A percentile compares a stretch with the other conserved stretches of the same genome.
These are phyloP conservation scores for Eremophila alpestris DNA, from an alignment of 2,797 vertebrate genomes.

Conservation along the genomic window DNA sequence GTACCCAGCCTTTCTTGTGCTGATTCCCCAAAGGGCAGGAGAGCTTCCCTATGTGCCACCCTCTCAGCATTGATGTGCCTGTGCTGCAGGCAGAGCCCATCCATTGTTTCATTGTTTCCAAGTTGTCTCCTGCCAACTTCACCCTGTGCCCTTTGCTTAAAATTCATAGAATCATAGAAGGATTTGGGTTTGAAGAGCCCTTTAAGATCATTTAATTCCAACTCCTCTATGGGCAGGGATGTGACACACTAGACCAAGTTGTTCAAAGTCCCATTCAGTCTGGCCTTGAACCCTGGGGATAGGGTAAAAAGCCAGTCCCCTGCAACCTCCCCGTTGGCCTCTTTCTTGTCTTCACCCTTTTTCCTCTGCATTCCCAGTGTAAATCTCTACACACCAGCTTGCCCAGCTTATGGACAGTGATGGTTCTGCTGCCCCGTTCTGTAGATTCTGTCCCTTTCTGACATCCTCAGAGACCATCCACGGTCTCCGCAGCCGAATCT, in stretches of 20 bases:
- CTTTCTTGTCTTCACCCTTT: not conserved
- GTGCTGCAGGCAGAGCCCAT: not conserved
- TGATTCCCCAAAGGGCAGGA: not conserved
- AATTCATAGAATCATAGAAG: not conserved
- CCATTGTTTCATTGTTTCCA: not conserved
- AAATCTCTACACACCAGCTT: not conserved
- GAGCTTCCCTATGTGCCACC: accelerated
- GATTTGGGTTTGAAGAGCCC: not conserved
- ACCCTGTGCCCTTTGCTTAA: not conserved
- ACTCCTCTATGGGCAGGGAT: accelerated
- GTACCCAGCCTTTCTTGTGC: not conserved
- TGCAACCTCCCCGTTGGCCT: not conserved
- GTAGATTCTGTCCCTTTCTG: not conserved
- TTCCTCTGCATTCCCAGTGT: not conserved
- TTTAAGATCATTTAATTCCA: not conserved
- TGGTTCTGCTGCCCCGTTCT: accelerated
- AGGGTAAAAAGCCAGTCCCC: not conserved
- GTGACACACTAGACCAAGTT: not conserved
- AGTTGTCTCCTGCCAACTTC: accelerated
- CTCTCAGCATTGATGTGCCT: accelerated
- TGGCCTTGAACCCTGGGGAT: not conserved
- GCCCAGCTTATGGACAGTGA: not conserved
- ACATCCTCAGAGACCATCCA: not conserved
- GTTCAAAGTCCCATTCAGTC: not conserved
- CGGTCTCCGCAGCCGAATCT: accelerated